phyloP scores from a whole-genome alignment of 2,888 invertebrate genomes.

The Sussaba pulchella region DNA sequence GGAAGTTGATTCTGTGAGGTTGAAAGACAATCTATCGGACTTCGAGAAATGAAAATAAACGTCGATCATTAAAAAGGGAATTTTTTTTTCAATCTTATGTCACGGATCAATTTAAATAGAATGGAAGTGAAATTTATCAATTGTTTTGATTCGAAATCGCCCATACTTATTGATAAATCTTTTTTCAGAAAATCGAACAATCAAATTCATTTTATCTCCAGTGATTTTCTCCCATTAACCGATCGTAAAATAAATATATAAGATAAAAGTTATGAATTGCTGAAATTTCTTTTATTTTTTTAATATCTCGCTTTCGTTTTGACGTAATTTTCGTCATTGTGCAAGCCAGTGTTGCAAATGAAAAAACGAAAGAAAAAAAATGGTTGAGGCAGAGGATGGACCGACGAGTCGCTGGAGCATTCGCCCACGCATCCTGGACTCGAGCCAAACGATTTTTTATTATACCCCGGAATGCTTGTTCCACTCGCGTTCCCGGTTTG shows the following conservation, averaged over 20 bases:
- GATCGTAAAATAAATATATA: too few relatives aligned
- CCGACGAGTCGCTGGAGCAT: constrained; percentile 31
- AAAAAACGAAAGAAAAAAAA: too few relatives aligned
- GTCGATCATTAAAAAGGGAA: not conserved
- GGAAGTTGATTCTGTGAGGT: not conserved
- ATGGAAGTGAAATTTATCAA: too few relatives aligned
- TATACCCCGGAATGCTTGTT: constrained; percentile 57
- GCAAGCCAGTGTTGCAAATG: not conserved
- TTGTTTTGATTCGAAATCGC: too few relatives aligned
- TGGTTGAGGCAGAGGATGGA: not conserved
- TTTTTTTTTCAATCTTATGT: not conserved
- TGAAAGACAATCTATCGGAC: not conserved
- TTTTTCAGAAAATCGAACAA: too few relatives aligned
- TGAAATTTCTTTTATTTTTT: too few relatives aligned
- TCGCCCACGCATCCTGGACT: constrained; percentile 53
- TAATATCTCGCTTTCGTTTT: not conserved
- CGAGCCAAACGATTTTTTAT: constrained; percentile 65
- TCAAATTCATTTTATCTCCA: too few relatives aligned
- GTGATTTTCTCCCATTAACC: too few relatives aligned
- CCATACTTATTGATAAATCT: too few relatives aligned
- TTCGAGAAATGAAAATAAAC: not conserved
- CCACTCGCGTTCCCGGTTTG: constrained; percentile 50
- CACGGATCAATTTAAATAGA: too few relatives aligned
- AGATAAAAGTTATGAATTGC: too few relatives aligned
- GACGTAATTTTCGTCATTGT: constrained; percentile 1